These are phyloP conservation scores for Miichthys miiuy DNA, from an alignment of 2,797 vertebrate genomes.

Conservation along the genomic window DNA sequence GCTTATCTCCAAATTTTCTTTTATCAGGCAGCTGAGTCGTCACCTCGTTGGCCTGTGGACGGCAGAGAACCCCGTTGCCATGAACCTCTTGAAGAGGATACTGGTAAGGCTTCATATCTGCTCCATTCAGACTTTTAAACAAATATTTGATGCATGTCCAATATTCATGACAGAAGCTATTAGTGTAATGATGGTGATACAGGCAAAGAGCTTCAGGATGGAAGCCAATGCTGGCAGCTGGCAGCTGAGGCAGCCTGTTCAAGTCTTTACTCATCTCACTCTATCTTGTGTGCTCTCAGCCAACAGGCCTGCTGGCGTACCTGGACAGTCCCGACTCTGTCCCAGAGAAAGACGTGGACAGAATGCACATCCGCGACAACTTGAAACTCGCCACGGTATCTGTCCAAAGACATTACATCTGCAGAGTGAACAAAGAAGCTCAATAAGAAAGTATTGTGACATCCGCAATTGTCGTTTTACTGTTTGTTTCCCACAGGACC, in stretches of 20 bases:
- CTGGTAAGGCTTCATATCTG: constrained; percentile 84
- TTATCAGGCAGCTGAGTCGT: constrained; percentile 94
- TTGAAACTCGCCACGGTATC: constrained; percentile 96
- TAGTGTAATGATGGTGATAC: constrained; percentile 17
- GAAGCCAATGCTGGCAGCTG: constrained; percentile 18
- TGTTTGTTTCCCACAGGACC: constrained; percentile 86
- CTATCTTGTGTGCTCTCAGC: constrained; percentile 80
- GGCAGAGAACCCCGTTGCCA: constrained; percentile 94
- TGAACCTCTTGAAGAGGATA: constrained; percentile 97
- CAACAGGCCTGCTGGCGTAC: constrained; percentile 93
- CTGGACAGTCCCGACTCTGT: constrained; percentile 94
- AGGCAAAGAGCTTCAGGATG: constrained; percentile 8
- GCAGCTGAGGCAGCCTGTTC: constrained; percentile 20
- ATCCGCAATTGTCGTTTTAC: background rate
- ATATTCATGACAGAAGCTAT: constrained; percentile 30
- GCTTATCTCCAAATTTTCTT: background rate
- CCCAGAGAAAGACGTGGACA: constrained; percentile 95
- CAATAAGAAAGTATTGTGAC: background rate
- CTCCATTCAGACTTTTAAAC: background rate
- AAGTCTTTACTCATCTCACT: constrained; percentile 5
- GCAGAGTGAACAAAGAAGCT: background rate
- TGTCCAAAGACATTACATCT: background rate
- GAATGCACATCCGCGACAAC: constrained; percentile 98
- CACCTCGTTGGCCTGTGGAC: constrained; percentile 99
- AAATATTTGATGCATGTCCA: constrained; percentile 27